These are phyloP conservation scores for Leptogaster cylindrica DNA, from an alignment of 2,888 invertebrate genomes.

Conservation along the genomic window DNA sequence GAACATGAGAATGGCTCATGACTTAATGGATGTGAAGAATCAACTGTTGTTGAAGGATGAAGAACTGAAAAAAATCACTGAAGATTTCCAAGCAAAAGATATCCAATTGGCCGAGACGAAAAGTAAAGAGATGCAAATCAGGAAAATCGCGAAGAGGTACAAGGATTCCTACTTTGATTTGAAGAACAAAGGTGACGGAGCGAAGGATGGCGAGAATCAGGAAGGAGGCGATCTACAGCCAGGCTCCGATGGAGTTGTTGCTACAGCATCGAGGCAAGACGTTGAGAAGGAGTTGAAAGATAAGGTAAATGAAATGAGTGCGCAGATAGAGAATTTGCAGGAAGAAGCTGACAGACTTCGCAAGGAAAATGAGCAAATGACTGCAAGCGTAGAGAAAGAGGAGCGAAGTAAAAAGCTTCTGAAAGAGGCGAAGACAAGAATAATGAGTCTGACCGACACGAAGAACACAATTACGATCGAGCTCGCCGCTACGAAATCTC, in stretches of 20 bases:
- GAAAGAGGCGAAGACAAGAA: constrained; percentile 77
- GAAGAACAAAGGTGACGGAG: constrained; percentile 70
- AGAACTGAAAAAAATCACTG: constrained; percentile 69
- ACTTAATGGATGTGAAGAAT: constrained; percentile 69
- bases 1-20: constrained; percentile 67
- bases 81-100: constrained; percentile 72
- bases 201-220: constrained; percentile 65
- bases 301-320: constrained; percentile 62
- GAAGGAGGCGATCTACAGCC: constrained; percentile 61
- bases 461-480: constrained; percentile 70
- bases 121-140: constrained; percentile 75
- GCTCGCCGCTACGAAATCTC: constrained; percentile 65
- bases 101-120: constrained; percentile 71
- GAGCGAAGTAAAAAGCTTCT: constrained; percentile 72
- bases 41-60: constrained; percentile 67
- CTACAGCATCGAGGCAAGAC: constrained; percentile 50
- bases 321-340: constrained; percentile 60
- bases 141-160: constrained; percentile 92
- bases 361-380: constrained; percentile 70
- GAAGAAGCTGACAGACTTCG: constrained; percentile 67
- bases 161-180: constrained; percentile 84
- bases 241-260: constrained; percentile 57
- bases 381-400: constrained; percentile 73
- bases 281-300: constrained; percentile 62
- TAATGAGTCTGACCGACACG: constrained; percentile 74